A percentile compares a stretch with the other conserved stretches of the same genome.
phyloP scores from a whole-genome alignment of 2,113 vertebrate genomes.

The Semicossyphus pulcher region DNA sequence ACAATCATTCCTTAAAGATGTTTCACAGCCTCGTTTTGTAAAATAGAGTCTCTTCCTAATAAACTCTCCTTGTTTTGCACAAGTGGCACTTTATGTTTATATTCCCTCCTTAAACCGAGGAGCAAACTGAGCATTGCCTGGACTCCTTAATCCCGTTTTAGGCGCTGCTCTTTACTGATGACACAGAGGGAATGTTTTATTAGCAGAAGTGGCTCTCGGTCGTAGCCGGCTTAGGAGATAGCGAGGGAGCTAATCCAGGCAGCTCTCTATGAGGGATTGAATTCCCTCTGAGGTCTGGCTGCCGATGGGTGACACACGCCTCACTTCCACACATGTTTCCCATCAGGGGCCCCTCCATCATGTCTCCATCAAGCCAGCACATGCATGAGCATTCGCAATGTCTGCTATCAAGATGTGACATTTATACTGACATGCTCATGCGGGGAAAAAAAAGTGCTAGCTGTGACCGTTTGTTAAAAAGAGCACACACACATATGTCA shows the following conservation, averaged over 20 bases:
- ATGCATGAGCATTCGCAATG: background rate
- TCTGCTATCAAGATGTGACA: conserved; percentile 27
- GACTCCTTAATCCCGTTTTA: conserved; percentile 41
- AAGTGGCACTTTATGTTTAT: conserved; percentile 64
- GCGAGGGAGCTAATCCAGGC: conserved; percentile 70
- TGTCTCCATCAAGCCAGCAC: conserved; percentile 34
- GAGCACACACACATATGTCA: background rate
- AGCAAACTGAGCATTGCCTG: conserved; percentile 7
- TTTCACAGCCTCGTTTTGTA: conserved; percentile 28
- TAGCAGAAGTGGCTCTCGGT: conserved; percentile 57
- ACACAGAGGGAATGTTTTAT: conserved; percentile 56
- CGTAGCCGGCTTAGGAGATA: conserved; percentile 64
- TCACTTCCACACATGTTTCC: conserved; percentile 42
- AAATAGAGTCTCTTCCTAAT: conserved; percentile 42
- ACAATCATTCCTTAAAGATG: conserved; percentile 54
- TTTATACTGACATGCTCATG: conserved; percentile 50
- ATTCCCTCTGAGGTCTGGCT: conserved; percentile 62
- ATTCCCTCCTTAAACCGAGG: conserved; percentile 39
- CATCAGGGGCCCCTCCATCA: conserved; percentile 42
- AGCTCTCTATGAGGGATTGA: conserved; percentile 63
- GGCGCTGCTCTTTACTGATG: conserved; percentile 33
- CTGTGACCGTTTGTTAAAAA: conserved; percentile 33
- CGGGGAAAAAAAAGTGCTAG: conserved; percentile 24
- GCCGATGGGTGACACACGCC: conserved; percentile 42
- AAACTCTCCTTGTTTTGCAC: conserved; percentile 60